Evolutionary conservation across 1,140 invertebrate species (phyloP).

Genomic region (Philaenus spumarius): DNA sequence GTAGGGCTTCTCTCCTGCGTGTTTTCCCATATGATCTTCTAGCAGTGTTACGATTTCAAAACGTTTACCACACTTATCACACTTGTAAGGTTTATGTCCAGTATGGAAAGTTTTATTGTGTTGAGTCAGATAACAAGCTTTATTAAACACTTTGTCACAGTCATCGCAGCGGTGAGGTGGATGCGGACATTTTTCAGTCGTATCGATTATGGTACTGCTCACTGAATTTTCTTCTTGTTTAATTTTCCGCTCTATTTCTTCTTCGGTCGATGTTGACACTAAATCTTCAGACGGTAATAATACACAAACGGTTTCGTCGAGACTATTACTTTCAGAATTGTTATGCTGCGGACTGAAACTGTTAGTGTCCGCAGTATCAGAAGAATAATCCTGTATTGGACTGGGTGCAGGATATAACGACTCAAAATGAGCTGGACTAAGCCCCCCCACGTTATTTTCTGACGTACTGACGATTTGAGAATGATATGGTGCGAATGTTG

Average conservation of each 20-base stretch:
- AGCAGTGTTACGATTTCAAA: conserved; percentile 60
- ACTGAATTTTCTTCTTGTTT: conserved; percentile 14
- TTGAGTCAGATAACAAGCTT: conserved; percentile 80
- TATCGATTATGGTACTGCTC: conserved; percentile 5
- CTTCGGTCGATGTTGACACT: not conserved
- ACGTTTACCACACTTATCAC: conserved; percentile 73
- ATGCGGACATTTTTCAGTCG: not conserved
- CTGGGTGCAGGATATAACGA: conserved; percentile 18
- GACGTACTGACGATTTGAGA: conserved; percentile 4
- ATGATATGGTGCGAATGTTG: not conserved
- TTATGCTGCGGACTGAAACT: not conserved
- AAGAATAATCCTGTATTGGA: conserved; percentile 1
- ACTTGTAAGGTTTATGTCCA: conserved; percentile 80
- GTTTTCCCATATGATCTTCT: conserved; percentile 65
- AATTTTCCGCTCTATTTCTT: not conserved
- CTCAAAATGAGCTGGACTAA: conserved; percentile 18
- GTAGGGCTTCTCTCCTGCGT: conserved; percentile 78
- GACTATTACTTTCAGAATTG: not conserved
- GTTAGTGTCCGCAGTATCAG: not conserved
- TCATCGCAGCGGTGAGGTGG: conserved; percentile 57
- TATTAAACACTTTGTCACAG: conserved; percentile 79
- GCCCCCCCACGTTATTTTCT: conserved; percentile 28
- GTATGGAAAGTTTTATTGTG: conserved; percentile 85
- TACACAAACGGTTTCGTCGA: not conserved
- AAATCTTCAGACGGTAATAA: not conserved